Evolutionary conservation across 2,888 invertebrate genomes (phyloP).

Genomic region (Sinodicranocentrus sp.): DNA sequence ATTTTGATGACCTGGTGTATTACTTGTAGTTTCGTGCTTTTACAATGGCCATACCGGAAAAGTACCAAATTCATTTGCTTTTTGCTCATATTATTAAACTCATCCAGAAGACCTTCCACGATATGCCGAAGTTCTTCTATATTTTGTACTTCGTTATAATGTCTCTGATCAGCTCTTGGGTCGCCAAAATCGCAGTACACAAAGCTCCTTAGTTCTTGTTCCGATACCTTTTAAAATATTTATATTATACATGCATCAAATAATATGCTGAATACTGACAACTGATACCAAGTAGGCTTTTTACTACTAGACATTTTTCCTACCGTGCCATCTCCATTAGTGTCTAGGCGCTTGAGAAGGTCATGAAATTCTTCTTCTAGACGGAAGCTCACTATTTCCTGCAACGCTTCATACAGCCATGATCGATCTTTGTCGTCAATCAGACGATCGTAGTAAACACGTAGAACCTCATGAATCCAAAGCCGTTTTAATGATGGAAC

Average conservation of each 20-base stretch:
- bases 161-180: slow-evolving; percentile 92
- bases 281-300: too few species aligned
- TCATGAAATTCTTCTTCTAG: slow-evolving; percentile 85
- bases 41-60: slow-evolving; percentile 89
- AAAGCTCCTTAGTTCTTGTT: slow-evolving; percentile 89
- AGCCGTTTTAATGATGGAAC: slow-evolving; percentile 91
- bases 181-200: slow-evolving; percentile 97
- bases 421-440: slow-evolving; percentile 89
- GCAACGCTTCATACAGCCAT: slow-evolving; percentile 88
- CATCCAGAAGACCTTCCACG: slow-evolving; percentile 92
- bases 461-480: slow-evolving; percentile 93
- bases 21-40: too few species aligned
- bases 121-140: slow-evolving; percentile 88
- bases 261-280: not conserved
- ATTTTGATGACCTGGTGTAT: not conserved
- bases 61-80: slow-evolving; percentile 97
- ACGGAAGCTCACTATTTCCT: slow-evolving; percentile 78
- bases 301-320: slow-evolving; percentile 1
- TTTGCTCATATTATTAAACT: slow-evolving; percentile 96
- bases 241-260: not conserved
- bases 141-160: slow-evolving; percentile 93
- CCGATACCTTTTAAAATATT: slow-evolving; percentile 82
- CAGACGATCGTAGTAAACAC: slow-evolving; percentile 95
- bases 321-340: slow-evolving; percentile 79
- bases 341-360: slow-evolving; percentile 85